Evolutionary conservation across 2,888 invertebrate genomes (phyloP), one percentile per base, ranked within the genome.

Genomic region (Eledone cirrhosa): DNA sequence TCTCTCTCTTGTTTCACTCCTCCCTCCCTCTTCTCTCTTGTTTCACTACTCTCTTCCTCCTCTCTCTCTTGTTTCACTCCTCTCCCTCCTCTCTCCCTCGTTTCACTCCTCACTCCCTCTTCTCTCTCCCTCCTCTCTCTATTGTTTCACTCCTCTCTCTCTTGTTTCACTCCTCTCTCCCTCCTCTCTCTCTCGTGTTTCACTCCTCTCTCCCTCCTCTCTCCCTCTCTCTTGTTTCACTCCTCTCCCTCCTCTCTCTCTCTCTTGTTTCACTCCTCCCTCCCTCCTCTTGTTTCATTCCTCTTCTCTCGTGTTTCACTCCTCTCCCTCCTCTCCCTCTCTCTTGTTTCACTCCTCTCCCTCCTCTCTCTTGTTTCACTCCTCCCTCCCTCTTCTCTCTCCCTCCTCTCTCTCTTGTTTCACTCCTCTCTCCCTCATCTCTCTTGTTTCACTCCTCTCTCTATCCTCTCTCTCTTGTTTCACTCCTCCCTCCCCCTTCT

Each of bases 311-410:
- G 8, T 81, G 79, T 67, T 80, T 84, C 63, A 88, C 90, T 88
- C 89, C 88, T 80, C 89, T 89, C 83, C 89, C 89, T 19, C 86
- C 90, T 19, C 89, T 89, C 14, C 88, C 89, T 14, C 86, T 87
- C 19, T 86, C 87, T 5, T 87, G 86, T 19, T 85, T 86, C 14
- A 86, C 82, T 48, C 81, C 80, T 81, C 88, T 88, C 82, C 89
- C 90, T 82, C 89, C 88, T 84, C 89, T 89, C 29, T 85, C 85
- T 63, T 88, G 86, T 22, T 84, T 82, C 65, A 84, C 82, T 48
- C 79, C 83, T 48, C 84, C 83, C 11, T 81, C 77, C 41, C 80
- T 78, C 63, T 83, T 81, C 19, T 85, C 85, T 13, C 83, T 84
- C 47, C 85, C 83, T 53, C 82, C 86, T 33, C 86, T 86, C 47